phyloP scores from a whole-genome alignment of 2,888 invertebrate genomes.

The Synanthedon tipuliformis region DNA sequence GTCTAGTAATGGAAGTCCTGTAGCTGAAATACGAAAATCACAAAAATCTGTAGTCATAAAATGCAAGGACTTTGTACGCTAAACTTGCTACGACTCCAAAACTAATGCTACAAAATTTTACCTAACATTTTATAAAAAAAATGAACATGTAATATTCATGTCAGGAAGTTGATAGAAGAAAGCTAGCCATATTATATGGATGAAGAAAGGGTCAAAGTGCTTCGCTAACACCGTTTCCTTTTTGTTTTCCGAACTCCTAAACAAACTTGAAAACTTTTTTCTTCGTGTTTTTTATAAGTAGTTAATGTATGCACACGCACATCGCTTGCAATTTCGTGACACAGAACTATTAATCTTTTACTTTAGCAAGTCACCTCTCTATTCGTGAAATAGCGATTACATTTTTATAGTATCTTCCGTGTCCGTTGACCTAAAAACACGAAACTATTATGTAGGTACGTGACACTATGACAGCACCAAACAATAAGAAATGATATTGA shows the following conservation, averaged over 20 bases:
- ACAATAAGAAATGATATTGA: too few relatives aligned
- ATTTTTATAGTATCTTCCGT: neutral
- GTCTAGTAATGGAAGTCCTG: too few relatives aligned
- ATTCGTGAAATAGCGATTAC: conserved; percentile 6
- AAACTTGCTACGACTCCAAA: too few relatives aligned
- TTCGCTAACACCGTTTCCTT: neutral
- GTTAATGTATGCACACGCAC: conserved; percentile 3
- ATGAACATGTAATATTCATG: too few relatives aligned
- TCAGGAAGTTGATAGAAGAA: too few relatives aligned
- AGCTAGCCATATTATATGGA: neutral
- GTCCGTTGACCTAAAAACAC: neutral
- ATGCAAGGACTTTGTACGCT: too few relatives aligned
- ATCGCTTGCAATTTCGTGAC: conserved; percentile 17
- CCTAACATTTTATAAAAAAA: too few relatives aligned
- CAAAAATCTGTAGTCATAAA: too few relatives aligned
- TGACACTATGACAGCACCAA: too few relatives aligned
- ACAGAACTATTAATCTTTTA: conserved; percentile 21
- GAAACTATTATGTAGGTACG: neutral
- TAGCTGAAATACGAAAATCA: too few relatives aligned
- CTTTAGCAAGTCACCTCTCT: conserved; percentile 10
- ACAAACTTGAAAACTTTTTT: neutral
- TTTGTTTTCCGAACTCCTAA: neutral
- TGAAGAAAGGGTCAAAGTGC: neutral
- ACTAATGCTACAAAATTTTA: too few relatives aligned
- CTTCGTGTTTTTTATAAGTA: neutral